Base-by-base conservation (phyloP, 2,888 invertebrate species). In the Thecophora atra region DNA sequence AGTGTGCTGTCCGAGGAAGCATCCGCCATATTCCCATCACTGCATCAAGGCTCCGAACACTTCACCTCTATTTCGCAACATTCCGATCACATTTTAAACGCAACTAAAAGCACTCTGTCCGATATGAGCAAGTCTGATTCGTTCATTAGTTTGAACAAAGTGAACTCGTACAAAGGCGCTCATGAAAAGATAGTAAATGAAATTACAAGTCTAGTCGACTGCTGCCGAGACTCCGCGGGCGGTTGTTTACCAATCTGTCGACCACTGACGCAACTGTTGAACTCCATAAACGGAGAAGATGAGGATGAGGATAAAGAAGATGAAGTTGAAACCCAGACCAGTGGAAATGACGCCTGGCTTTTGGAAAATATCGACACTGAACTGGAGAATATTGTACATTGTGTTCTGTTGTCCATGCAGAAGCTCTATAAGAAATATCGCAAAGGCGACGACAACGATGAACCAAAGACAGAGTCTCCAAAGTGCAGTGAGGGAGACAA, bases 371-470 rank as follows among this genome's bases (percentile, higher is more conserved):
- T 86, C 28, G 81, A 86, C 77, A 77, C 74, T 1, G 84, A 86
- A 51, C 78, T 89, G 17, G 89, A 90, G 74, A 81, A 83, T 69
- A 79, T 91, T 52, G 80, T 90, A 0, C 88, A 89, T 69, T 84
- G 82, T 58, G 85, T 90, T 54, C 84, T 92, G 17, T 77, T 91
- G 13, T 87, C 88, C 0, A 84, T 92, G 72, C 91, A 92, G 81
- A 89, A 88, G 76, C 85, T 91, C 28, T 89, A 88, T 75, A 91
- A 91, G 79, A 87, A 88, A 73, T 86, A 87, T 79, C 78, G 81
- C 54, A 69, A 63, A 42, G 11, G 28, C 19, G 28, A 26, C 15
- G 28, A 58, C 24, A 13, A 19, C 6, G 19, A 21, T 5, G 56
- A 21, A 19, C 21, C 21, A n/a, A 24, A 26, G 19, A 5, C 56